A percentile compares a stretch with the other conserved stretches of the same genome.
These are phyloP conservation scores for Noctua pronuba DNA, from an alignment of 2,888 invertebrate genomes.

Conservation along the genomic window DNA sequence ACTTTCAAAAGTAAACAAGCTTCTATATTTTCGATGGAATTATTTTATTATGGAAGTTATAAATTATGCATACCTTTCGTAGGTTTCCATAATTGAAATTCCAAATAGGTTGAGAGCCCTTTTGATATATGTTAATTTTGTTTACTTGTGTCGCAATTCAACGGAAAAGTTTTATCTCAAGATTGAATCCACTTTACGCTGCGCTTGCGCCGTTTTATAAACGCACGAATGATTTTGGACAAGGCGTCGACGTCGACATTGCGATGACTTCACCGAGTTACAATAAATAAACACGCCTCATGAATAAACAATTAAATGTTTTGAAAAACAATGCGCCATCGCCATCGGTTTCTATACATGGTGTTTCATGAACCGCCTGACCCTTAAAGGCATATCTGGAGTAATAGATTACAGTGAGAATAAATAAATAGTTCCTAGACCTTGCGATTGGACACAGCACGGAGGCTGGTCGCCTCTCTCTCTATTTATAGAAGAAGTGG, in stretches of 20 bases:
- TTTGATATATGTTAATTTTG: constrained; percentile 38
- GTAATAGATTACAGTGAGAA: constrained; percentile 51
- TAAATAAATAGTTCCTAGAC: constrained; percentile 69
- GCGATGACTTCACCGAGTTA: constrained; percentile 22
- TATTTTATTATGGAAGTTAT: constrained; percentile 26
- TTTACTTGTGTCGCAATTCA: constrained; percentile 7
- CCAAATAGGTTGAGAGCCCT: constrained; percentile 4
- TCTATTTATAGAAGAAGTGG: constrained; percentile 75
- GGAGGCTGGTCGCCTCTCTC: constrained; percentile 79
- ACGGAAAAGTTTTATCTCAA: constrained; percentile 15
- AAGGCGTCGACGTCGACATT: constrained; percentile 26
- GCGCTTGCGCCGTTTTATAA: constrained; percentile 18
- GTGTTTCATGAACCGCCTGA: constrained; percentile 52
- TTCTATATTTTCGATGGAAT: constrained; percentile 33
- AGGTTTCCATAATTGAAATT: constrained; percentile 41
- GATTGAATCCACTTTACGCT: constrained; percentile 6
- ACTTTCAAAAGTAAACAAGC: constrained; percentile 30
- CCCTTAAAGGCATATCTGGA: constrained; percentile 50
- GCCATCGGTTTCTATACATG: constrained; percentile 56
- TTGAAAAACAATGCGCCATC: constrained; percentile 39
- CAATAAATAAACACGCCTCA: constrained; percentile 29
- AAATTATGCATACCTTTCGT: constrained; percentile 21
- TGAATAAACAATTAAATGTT: constrained; percentile 26
- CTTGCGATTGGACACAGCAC: constrained; percentile 69
- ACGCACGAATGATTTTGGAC: constrained; percentile 43